Conservation (phyloP, 2,888 invertebrate species). For the Danaus chrysippus region DNA sequence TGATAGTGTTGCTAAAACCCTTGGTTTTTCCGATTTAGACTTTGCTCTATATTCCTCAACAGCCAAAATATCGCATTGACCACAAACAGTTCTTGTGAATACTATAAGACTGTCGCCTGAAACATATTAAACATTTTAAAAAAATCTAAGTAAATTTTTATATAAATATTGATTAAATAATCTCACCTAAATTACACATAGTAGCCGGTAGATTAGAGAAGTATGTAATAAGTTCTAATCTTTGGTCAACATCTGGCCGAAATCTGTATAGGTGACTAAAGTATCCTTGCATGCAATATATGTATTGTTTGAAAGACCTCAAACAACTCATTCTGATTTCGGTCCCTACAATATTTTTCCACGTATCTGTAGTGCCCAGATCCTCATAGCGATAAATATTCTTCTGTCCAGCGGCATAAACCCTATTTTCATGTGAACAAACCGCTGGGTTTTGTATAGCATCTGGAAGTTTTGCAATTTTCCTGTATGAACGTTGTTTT, state of each 20-base stretch:
- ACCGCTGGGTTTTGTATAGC: conserved; percentile 61
- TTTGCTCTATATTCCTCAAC: conserved; percentile 49
- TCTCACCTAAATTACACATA: conserved; percentile 57
- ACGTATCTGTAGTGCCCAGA: conserved; percentile 40
- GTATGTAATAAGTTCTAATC: conserved; percentile 42
- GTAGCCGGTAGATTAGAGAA: conserved; percentile 52
- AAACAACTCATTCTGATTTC: conserved; percentile 50
- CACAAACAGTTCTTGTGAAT: conserved; percentile 50
- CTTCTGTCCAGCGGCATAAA: conserved; percentile 56
- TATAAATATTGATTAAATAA: neutral
- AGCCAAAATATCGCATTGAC: conserved; percentile 39
- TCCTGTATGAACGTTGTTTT: conserved; percentile 48
- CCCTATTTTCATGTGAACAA: conserved; percentile 48
- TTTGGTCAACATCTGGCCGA: conserved; percentile 45
- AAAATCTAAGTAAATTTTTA: neutral
- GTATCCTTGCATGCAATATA: conserved; percentile 61
- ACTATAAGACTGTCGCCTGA: conserved; percentile 51
- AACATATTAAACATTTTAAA: conserved; percentile 31
- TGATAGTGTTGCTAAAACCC: conserved; percentile 41
- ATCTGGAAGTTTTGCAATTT: conserved; percentile 56
- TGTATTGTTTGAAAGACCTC: conserved; percentile 53
- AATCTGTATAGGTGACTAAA: conserved; percentile 57
- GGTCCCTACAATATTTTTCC: conserved; percentile 44
- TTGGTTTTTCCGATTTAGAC: conserved; percentile 33
- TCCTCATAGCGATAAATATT: conserved; percentile 56